Percentiles rank a stretch among this genome's conserved stretches.
phyloP scores from a whole-genome alignment of 2,888 invertebrate species.

The Lithosia quadra region DNA sequence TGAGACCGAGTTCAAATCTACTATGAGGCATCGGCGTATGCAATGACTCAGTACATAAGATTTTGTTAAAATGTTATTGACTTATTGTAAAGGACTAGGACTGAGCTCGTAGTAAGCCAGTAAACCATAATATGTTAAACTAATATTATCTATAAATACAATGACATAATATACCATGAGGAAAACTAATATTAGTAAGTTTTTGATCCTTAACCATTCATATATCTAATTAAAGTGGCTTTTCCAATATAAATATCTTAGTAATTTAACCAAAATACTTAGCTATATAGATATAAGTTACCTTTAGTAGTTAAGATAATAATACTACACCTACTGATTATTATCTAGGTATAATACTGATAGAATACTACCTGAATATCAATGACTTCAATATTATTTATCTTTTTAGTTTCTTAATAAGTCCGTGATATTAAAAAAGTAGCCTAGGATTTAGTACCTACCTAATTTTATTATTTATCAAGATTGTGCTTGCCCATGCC shows the following conservation, averaged over 20 bases:
- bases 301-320: not conserved
- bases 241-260: not conserved
- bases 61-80: not conserved
- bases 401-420: not conserved
- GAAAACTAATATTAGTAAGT: not conserved
- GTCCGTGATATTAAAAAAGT: not conserved
- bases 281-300: not conserved
- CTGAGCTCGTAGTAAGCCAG: not conserved
- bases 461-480: not conserved
- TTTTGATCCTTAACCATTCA: not conserved
- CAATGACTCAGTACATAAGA: not conserved
- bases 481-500: not conserved
- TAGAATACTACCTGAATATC: not conserved
- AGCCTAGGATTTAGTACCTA: not conserved
- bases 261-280: not conserved
- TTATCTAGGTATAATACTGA: not conserved
- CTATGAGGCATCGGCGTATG: not conserved
- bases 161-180: not conserved
- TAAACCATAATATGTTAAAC: not conserved
- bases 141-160: not conserved
- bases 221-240: not conserved
- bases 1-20: not conserved
- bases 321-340: not conserved
- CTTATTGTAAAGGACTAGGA: too few relatives aligned
- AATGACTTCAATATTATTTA: not conserved